These are phyloP conservation scores for Chrysogorgia sp. DNA, from an alignment of 92 coral and sea anemone species.

Conservation along the genomic window DNA sequence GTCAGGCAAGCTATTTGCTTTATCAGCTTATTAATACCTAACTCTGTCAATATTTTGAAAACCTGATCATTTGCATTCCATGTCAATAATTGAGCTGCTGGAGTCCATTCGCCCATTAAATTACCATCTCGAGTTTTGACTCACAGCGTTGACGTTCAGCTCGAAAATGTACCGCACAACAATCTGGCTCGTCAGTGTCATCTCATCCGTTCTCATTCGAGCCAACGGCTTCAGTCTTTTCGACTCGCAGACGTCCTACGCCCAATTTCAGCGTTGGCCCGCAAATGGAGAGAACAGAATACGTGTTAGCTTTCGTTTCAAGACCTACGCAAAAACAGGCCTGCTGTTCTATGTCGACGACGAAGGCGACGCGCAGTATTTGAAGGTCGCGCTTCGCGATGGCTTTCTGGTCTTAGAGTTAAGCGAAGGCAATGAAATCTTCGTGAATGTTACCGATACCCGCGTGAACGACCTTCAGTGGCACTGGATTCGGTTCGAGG, in stretches of 20 bases:
- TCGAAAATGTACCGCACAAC: background rate
- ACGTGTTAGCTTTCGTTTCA: constrained; percentile 65
- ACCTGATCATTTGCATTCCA: constrained; percentile 20
- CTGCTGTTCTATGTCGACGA: constrained; percentile 85
- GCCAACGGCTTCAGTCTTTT: constrained; percentile 22
- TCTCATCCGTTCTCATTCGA: background rate
- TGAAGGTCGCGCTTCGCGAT: constrained; percentile 18
- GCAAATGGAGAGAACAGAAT: constrained; percentile 59
- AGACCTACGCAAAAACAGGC: constrained; percentile 69
- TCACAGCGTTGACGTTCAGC: background rate
- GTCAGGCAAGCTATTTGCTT: no score
- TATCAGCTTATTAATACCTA: constrained; percentile 9
- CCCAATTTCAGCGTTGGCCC: constrained; percentile 49
- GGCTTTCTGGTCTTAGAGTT: constrained; percentile 25
- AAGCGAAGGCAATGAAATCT: background rate
- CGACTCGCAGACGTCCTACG: constrained; percentile 25
- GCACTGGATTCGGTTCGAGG: constrained; percentile 13
- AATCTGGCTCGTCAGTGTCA: background rate
- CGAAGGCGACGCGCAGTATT: constrained; percentile 61
- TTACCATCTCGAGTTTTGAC: background rate
- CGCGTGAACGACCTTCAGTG: constrained; percentile 25
- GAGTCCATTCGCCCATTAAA: background rate
- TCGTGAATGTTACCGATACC: background rate
- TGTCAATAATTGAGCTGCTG: constrained; percentile 14
- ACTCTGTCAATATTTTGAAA: constrained; percentile 33